These are phyloP conservation scores for Pandemis heparana DNA, from an alignment of 2,888 invertebrate genomes.

Conservation along the genomic window DNA sequence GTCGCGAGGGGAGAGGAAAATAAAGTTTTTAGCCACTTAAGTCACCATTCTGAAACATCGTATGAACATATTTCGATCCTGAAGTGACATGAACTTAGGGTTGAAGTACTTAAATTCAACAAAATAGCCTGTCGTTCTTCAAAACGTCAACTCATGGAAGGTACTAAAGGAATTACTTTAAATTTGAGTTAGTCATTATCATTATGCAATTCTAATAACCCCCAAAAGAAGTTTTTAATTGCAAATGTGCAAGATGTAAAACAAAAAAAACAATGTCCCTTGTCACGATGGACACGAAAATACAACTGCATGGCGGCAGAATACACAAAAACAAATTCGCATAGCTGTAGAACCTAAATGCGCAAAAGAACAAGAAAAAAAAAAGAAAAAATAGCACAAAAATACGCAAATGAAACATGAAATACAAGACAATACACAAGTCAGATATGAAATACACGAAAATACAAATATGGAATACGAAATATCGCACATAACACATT, in stretches of 20 bases:
- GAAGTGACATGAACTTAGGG: no score
- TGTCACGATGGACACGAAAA: not conserved
- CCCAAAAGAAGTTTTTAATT: not conserved
- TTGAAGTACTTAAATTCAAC: no score
- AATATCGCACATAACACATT: not conserved
- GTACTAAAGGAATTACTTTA: no score
- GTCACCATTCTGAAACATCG: no score
- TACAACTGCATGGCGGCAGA: slow-evolving; percentile 8
- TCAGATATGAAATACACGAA: not conserved
- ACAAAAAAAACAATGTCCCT: not conserved
- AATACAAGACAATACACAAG: not conserved
- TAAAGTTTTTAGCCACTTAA: no score
- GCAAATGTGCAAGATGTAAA: not conserved
- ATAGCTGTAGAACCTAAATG: not conserved
- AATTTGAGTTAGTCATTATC: no score
- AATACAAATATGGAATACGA: not conserved
- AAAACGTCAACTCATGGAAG: no score
- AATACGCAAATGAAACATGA: not conserved
- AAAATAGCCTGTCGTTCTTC: no score
- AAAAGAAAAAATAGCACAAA: not conserved
- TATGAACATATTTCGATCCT: no score
- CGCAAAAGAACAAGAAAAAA: not conserved
- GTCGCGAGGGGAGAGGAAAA: no score
- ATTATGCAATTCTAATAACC: not conserved
- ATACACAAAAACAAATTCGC: not conserved